Conservation (phyloP, 2,888 invertebrate genomes). For the Pachymerium ferrugineum region DNA sequence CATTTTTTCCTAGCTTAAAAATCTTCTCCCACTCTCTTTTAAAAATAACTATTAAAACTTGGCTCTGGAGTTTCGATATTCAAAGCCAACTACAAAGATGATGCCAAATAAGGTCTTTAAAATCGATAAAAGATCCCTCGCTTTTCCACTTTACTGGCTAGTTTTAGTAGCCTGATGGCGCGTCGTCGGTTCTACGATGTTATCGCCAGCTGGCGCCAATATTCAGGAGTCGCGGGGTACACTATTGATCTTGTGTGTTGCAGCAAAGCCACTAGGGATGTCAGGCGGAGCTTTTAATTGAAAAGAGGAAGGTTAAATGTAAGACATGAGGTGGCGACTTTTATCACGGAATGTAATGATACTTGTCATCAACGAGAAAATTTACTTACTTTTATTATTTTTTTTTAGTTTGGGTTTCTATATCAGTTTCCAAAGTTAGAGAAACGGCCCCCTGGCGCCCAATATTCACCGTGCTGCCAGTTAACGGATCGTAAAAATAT, state of each 20-base stretch:
- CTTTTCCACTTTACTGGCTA: background rate
- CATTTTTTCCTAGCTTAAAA: background rate
- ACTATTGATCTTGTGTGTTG: background rate
- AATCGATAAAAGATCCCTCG: background rate
- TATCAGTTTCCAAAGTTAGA: background rate
- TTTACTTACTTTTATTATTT: too few species aligned
- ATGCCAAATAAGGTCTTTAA: background rate
- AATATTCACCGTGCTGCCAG: constrained; percentile 7
- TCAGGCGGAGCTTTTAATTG: constrained; percentile 20
- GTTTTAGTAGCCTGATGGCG: background rate
- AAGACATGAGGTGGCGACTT: background rate
- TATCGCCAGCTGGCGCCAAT: constrained; percentile 26
- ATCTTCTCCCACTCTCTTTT: background rate
- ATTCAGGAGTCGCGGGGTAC: background rate
- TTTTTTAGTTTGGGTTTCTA: too few species aligned
- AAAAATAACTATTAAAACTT: constrained; percentile 14
- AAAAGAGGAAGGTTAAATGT: constrained; percentile 17
- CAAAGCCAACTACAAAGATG: background rate
- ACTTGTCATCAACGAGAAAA: constrained; percentile 3
- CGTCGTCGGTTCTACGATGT: background rate
- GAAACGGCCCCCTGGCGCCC: constrained; percentile 16
- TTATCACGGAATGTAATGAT: background rate
- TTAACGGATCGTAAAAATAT: constrained; percentile 20
- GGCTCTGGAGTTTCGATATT: background rate
- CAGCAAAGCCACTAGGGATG: background rate